Conservation (phyloP, 2,797 vertebrate genomes). For the Manis pentadactyla region DNA sequence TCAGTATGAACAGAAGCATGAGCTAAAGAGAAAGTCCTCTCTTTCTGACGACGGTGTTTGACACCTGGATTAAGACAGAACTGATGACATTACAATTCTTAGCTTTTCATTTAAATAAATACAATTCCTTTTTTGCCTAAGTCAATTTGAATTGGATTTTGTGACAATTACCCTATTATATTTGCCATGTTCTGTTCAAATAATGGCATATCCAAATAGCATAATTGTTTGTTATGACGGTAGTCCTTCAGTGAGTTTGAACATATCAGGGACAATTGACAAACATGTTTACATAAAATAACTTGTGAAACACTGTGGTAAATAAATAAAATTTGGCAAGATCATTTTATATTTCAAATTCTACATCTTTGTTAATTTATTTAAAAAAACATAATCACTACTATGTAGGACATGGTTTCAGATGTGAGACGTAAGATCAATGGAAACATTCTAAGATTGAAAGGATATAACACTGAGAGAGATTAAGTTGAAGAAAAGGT, state of each 20-base stretch:
- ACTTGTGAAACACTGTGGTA: neutral
- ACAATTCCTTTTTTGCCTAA: neutral
- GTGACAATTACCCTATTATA: neutral
- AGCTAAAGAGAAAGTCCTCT: neutral
- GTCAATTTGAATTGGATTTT: neutral
- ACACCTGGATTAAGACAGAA: neutral
- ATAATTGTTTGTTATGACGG: neutral
- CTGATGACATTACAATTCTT: neutral
- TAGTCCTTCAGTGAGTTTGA: neutral
- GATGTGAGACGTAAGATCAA: neutral
- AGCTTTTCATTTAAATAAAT: neutral
- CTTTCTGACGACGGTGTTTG: neutral
- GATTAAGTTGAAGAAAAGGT: neutral
- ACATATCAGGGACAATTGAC: neutral
- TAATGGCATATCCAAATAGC: neutral
- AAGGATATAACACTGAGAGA: neutral
- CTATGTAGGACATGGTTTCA: neutral
- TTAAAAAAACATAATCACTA: neutral
- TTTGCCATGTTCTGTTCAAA: neutral
- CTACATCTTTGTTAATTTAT: neutral
- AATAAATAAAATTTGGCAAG: neutral
- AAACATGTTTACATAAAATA: slow-evolving; percentile 18
- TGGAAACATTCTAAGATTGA: neutral
- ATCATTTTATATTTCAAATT: neutral
- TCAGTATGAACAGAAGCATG: neutral